These are phyloP conservation scores for Spea hammondii DNA, from an alignment of 2,797 vertebrate species.

Conservation along the genomic window DNA sequence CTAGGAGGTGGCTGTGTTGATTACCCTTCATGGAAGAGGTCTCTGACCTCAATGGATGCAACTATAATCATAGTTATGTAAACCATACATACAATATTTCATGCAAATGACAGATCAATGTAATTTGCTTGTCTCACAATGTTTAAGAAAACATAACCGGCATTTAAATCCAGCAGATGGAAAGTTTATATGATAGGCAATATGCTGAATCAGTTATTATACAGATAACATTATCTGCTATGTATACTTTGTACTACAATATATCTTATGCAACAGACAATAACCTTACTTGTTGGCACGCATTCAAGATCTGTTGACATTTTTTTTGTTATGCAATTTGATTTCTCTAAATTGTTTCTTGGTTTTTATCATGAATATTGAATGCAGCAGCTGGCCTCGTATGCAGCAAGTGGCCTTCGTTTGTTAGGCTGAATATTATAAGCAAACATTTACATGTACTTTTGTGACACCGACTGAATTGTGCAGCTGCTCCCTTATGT, in stretches of 20 bases:
- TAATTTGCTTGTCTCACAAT: too few species aligned
- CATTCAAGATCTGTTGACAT: constrained; percentile 15
- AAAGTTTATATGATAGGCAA: neutral
- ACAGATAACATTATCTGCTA: constrained; percentile 12
- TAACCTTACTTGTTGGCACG: neutral
- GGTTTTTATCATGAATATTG: constrained; percentile 39
- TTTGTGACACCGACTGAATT: constrained; percentile 17
- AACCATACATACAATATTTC: too few species aligned
- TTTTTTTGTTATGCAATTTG: constrained; percentile 33
- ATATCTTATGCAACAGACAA: neutral
- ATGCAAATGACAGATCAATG: too few species aligned
- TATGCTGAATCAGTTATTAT: neutral
- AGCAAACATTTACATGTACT: constrained; percentile 31
- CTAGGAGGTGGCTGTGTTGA: too few species aligned
- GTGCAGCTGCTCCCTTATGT: constrained; percentile 32
- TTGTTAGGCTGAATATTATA: constrained; percentile 25
- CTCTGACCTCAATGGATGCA: too few species aligned
- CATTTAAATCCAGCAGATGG: neutral
- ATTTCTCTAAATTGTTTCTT: constrained; percentile 24
- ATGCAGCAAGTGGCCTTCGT: constrained; percentile 20
- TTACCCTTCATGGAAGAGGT: too few species aligned
- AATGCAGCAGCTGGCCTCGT: constrained; percentile 24
- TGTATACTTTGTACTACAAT: constrained; percentile 5
- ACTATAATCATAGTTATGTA: too few species aligned
- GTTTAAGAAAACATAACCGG: neutral